A percentile compares a stretch with the other conserved stretches of the same genome.
These are phyloP conservation scores for Melospiza georgiana DNA, from an alignment of 2,113 vertebrate genomes.

Conservation along the genomic window DNA sequence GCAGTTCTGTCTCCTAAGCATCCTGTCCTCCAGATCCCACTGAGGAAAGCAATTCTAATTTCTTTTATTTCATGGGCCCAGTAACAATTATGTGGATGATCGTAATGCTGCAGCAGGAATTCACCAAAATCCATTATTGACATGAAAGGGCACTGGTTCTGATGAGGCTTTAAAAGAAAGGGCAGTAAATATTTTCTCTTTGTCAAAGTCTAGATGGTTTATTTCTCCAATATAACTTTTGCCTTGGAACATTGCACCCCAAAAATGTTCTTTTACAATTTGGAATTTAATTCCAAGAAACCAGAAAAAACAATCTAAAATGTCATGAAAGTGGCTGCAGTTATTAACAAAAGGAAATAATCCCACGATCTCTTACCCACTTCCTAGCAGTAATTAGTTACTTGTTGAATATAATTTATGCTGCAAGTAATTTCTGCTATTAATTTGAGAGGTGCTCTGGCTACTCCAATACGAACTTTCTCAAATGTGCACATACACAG, in stretches of 20 bases:
- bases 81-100: conserved; percentile 45
- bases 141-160: conserved; percentile 4
- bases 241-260: background rate
- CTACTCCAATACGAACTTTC: background rate
- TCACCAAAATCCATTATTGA: conserved; percentile 56
- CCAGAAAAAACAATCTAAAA: background rate
- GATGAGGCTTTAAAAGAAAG: background rate
- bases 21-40: conserved; percentile 39
- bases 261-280: background rate
- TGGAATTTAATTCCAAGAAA: background rate
- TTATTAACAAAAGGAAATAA: conserved; percentile 43
- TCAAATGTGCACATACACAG: background rate
- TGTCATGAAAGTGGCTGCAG: background rate
- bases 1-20: conserved; percentile 52
- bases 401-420: conserved; percentile 73
- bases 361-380: background rate
- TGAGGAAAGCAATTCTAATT: conserved; percentile 38
- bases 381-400: conserved; percentile 56
- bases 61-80: conserved; percentile 56
- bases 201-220: background rate
- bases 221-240: background rate
- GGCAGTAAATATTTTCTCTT: conserved; percentile 10
- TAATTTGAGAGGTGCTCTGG: conserved; percentile 1
- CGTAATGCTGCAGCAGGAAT: conserved; percentile 20
- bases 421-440: conserved; percentile 45